A percentile compares a stretch with the other conserved stretches of the same genome.
These are phyloP conservation scores for Euproctis similis DNA, from an alignment of 2,888 invertebrate species.

Conservation along the genomic window DNA sequence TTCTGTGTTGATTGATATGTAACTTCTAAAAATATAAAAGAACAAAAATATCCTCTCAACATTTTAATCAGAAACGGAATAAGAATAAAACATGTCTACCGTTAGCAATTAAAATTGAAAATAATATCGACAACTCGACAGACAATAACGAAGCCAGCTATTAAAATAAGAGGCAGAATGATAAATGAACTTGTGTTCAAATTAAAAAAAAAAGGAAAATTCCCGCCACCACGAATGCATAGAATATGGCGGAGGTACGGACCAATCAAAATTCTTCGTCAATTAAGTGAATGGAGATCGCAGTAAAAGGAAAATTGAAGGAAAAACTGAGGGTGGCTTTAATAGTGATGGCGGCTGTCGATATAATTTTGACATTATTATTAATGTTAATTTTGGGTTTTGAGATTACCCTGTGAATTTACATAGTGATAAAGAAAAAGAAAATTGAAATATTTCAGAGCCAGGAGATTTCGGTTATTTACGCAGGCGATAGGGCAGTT, in stretches of 20 bases:
- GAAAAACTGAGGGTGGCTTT: constrained; percentile 67
- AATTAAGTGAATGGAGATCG: constrained; percentile 73
- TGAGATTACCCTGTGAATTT: neutral
- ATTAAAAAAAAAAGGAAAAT: constrained; percentile 42
- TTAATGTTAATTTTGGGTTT: neutral
- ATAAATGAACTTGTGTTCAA: constrained; percentile 58
- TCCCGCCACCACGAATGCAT: constrained; percentile 59
- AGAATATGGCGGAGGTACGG: constrained; percentile 62
- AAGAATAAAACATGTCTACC: constrained; percentile 34
- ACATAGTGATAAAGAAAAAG: constrained; percentile 3
- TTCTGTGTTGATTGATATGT: too few relatives aligned
- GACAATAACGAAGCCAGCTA: constrained; percentile 70
- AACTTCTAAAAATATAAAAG: constrained; percentile 1
- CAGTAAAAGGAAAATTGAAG: constrained; percentile 72
- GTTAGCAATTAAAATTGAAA: constrained; percentile 65
- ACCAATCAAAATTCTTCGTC: constrained; percentile 75
- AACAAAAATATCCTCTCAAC: constrained; percentile 25
- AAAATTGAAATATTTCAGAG: too few relatives aligned
- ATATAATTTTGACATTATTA: too few relatives aligned
- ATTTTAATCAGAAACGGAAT: constrained; percentile 38
- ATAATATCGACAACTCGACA: constrained; percentile 57
- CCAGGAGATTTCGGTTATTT: too few relatives aligned
- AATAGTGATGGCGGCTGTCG: constrained; percentile 28
- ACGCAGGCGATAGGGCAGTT: too few relatives aligned
- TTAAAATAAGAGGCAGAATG: constrained; percentile 73